Evolutionary conservation across 2,113 vertebrate species (phyloP).

Genomic region (Sinocyclocheilus anshuiensis): DNA sequence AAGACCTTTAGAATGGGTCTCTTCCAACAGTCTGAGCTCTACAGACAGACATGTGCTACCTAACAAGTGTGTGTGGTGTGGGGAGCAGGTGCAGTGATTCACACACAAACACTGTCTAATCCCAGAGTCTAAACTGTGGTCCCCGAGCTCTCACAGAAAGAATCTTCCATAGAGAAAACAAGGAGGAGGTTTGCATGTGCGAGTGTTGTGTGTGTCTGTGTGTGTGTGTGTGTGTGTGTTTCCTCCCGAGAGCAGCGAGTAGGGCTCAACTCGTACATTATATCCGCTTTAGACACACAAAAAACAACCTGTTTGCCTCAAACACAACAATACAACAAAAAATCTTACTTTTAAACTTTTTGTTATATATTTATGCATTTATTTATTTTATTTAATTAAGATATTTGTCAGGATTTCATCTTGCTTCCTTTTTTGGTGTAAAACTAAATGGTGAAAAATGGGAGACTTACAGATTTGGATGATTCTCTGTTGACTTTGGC

Average conservation of each 20-base stretch:
- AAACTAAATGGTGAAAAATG: not conserved
- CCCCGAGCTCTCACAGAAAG: slow-evolving; percentile 47
- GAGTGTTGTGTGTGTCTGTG: not conserved
- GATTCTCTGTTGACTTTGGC: slow-evolving; percentile 90
- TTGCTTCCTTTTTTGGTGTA: not conserved
- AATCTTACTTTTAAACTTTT: not conserved
- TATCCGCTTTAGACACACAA: slow-evolving; percentile 31
- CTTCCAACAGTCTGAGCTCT: slow-evolving; percentile 66
- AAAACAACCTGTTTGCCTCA: slow-evolving; percentile 16
- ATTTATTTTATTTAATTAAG: not conserved
- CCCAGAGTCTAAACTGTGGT: slow-evolving; percentile 53
- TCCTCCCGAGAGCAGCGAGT: not conserved
- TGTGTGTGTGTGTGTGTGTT: slow-evolving; percentile 1
- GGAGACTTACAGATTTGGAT: slow-evolving; percentile 87
- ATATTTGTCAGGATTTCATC: not conserved
- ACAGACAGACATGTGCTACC: slow-evolving; percentile 63
- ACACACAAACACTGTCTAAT: slow-evolving; percentile 69
- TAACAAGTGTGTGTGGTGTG: slow-evolving; percentile 48
- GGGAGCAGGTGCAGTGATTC: slow-evolving; percentile 71
- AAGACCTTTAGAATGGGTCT: slow-evolving; percentile 63
- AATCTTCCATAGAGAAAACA: slow-evolving; percentile 44
- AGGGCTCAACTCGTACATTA: slow-evolving; percentile 12
- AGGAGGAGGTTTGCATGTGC: slow-evolving; percentile 24
- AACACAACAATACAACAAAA: slow-evolving; percentile 18
- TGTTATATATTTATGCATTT: not conserved